Base-by-base conservation (phyloP, 2,113 vertebrate genomes). In the Calidris pugnax region DNA sequence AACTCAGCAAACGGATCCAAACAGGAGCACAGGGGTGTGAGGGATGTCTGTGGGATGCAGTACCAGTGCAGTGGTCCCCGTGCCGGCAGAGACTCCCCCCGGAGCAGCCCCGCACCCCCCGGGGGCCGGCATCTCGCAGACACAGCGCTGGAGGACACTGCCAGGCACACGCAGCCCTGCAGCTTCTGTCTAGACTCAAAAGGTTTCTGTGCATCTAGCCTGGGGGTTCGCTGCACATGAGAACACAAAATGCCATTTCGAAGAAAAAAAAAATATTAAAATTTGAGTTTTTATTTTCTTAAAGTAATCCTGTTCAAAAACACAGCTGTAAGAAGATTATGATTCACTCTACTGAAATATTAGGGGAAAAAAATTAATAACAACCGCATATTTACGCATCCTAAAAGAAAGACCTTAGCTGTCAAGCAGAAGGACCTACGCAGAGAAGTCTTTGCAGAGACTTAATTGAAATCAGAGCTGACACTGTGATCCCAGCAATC, bases 91-190 rank as follows among this genome's bases (percentile, higher is more conserved):
- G 30, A 22, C 17, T 1, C 7, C 51, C 67, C 19, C 48, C 12
- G 2, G 37, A n/a, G 84, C 2, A n/a, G 62, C 1, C 5, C 33
- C 5, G 37, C 53, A 12, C 0, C 0, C 26, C 20, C 64, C 53
- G 10, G 10, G 4, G 45, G 60, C 74, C 24, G 47, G 35, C 35
- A 62, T 2, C 62, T 6, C 3, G 2, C 5, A 11, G 12, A 8
- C 62, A 51, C 15, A 64, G 5, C 51, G 17, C 7, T 9, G 37
- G 20, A 55, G 48, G 47, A 7, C 80, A 75, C 28, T 0, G 35
- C 47, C 6, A 7, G 2, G 33, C 43, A 63, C 24, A 33, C n/a
- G 12, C 35, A 27, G 68, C 55, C 13, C 0, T 4, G 37, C 66
- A n/a, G 66, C 55, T 79, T 28, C 79, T 27, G 32, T 35, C 79